Evolutionary conservation across 2,113 vertebrate genomes (phyloP), one percentile per base, ranked within the genome.

Genomic region (Synodontis membranacea): DNA sequence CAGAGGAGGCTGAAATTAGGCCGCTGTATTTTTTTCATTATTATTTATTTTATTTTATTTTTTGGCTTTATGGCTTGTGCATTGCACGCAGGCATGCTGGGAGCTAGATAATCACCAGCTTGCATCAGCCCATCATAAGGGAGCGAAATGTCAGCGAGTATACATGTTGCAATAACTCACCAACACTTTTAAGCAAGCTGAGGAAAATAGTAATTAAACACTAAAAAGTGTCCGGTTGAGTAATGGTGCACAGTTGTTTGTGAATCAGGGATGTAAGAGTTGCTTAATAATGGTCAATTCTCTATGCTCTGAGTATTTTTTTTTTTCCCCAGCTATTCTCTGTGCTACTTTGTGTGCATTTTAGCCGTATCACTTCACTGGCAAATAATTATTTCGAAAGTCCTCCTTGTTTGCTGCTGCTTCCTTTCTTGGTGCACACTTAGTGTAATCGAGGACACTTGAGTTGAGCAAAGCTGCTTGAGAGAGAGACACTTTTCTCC

Each of bases 71-170:
- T 50, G 34, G 62, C 83, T 23, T 58, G 14, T 46, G 66, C 39
- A 80, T 50, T 62, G 72, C 52, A 80, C 25, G 4, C 84, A 70
- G 79, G 78, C 88, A 66, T 70, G 68, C 88, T 82, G 78, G 68
- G 64, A 83, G 86, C 82, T 86, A 56, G 74, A 80, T 87, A 83
- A 89, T 89, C 72, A 86, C 80, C 50, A 72, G 79, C 80, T 89
- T 83, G 80, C 84, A 87, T 87, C 83, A 85, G 86, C 86, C 78
- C 64, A 85, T 89, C 86, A 89, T 60, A 85, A 82, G 60, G 88
- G 83, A 78, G 64, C 25, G 74, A 82, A 89, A 87, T 89, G 84
- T 89, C 86, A 89, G 80, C 28, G n/a, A 72, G 88, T 82, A 83
- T 83, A 74, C 82, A 84, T 88, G 87, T 81, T 79, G 78, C 88